Percentiles rank a stretch among this genome's conserved stretches.
Conservation (phyloP, 2,888 invertebrate genomes). For the Zaprionus obscuricornis region DNA sequence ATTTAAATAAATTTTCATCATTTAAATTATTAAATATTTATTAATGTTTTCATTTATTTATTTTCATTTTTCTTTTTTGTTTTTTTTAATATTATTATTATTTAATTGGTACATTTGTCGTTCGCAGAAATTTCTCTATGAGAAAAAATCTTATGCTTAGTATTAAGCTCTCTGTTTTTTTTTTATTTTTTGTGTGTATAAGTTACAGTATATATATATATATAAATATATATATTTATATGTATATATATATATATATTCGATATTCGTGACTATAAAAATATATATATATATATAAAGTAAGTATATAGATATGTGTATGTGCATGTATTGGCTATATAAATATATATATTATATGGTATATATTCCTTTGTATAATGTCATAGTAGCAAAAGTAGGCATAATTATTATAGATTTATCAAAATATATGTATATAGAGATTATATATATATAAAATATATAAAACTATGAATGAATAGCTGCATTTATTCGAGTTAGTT, state of each 20-base stretch:
- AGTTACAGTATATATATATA: slow-evolving; percentile 42
- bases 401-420: slow-evolving; percentile 27
- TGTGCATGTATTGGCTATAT: slow-evolving; percentile 40
- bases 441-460: slow-evolving; percentile 3
- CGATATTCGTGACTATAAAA: slow-evolving; percentile 46
- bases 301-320: slow-evolving; percentile 41
- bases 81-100: slow-evolving; percentile 37
- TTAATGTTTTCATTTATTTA: too few species aligned
- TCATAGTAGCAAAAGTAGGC: slow-evolving; percentile 52
- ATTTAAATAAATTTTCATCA: too few species aligned
- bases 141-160: slow-evolving; percentile 54
- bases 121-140: slow-evolving; percentile 50
- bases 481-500: slow-evolving; percentile 30
- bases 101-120: slow-evolving; percentile 62
- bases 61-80: slow-evolving; percentile 44
- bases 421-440: slow-evolving; percentile 16
- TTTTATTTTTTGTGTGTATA: slow-evolving; percentile 41
- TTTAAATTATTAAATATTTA: too few species aligned
- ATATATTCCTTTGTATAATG: slow-evolving; percentile 45
- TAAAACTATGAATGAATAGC: slow-evolving; percentile 18
- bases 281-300: slow-evolving; percentile 31
- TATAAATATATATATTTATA: slow-evolving; percentile 35
- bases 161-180: slow-evolving; percentile 39
- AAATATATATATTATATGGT: slow-evolving; percentile 17
- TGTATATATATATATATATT: slow-evolving; percentile 42